Evolutionary conservation across 2,888 invertebrate genomes (phyloP), one percentile per base, ranked within the genome.

Genomic region (Zaprionus lineosus): DNA sequence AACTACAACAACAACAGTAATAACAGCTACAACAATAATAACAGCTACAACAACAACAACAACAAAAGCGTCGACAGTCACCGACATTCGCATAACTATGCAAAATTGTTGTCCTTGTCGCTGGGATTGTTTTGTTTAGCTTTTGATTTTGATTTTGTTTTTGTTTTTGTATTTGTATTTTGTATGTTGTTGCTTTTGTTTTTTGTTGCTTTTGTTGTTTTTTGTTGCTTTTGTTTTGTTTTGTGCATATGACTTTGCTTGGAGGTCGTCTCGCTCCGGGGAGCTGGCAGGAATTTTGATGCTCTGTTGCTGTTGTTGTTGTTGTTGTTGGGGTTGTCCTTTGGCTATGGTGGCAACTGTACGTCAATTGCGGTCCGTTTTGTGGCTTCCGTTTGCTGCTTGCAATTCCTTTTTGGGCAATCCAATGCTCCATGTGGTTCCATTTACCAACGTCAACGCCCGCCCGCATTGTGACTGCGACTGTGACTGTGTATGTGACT

Each of bases 291-390:
- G 55, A 58, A n/a, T n/a, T 61, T 47, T 47, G 40, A 12, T 47
- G 31, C 33, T 16, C 34, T 29, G 48, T 18, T 36, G 41, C 43
- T 43, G 21, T 26, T 12, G 26, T 4, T n/a, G n/a, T n/a, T n/a
- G n/a, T n/a, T n/a, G n/a, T n/a, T n/a, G n/a, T n/a, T n/a, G n/a
- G n/a, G n/a, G n/a, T n/a, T n/a, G n/a, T n/a, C n/a, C n/a, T n/a
- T 40, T 31, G 65, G 43, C 47, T 69, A 66, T 50, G 66, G 68
- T 68, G 63, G 68, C 73, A 70, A 70, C 69, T 68, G 74, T 81
- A 84, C 82, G 82, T 84, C 78, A 78, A 78, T 78, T 78, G 78
- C 75, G 82, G 78, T 84, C 82, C 78, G 72, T 77, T 78, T 78
- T 84, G 78, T 56, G 78, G 78, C 53, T 74, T 84, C 84, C 78